Conservation (phyloP, 2,888 invertebrate species). For the Scrobipalpa atriplicella region DNA sequence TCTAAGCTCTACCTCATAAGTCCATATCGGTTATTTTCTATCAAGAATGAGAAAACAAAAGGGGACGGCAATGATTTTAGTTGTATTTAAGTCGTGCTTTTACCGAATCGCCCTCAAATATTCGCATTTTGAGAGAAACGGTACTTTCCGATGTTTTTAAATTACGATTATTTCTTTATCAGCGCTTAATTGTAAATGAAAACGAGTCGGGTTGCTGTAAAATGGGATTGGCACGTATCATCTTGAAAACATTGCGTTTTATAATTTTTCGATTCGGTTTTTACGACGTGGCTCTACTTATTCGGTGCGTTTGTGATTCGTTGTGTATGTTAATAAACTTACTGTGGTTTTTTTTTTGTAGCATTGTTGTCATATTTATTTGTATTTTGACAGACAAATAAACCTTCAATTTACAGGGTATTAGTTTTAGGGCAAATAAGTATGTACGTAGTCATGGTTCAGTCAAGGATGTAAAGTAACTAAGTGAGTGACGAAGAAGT, state of each 20-base stretch:
- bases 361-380: too few species aligned
- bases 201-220: conserved; percentile 36
- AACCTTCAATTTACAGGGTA: too few species aligned
- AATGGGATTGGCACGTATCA: conserved; percentile 31
- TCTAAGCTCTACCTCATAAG: too few species aligned
- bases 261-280: not conserved
- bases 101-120: conserved; percentile 28
- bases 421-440: too few species aligned
- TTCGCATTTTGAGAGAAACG: conserved; percentile 50
- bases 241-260: not conserved
- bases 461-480: too few species aligned
- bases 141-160: conserved; percentile 55
- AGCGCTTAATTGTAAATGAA: conserved; percentile 44
- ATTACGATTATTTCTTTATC: conserved; percentile 65
- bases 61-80: too few species aligned
- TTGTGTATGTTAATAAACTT: not conserved
- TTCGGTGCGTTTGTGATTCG: not conserved
- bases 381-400: too few species aligned
- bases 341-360: not conserved
- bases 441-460: too few species aligned
- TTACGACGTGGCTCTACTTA: not conserved
- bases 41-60: too few species aligned
- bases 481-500: too few species aligned
- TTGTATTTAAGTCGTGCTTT: too few species aligned
- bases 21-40: too few species aligned